Evolutionary conservation across 2,888 invertebrate genomes (phyloP).

Genomic region (Pasiphila rectangulata): DNA sequence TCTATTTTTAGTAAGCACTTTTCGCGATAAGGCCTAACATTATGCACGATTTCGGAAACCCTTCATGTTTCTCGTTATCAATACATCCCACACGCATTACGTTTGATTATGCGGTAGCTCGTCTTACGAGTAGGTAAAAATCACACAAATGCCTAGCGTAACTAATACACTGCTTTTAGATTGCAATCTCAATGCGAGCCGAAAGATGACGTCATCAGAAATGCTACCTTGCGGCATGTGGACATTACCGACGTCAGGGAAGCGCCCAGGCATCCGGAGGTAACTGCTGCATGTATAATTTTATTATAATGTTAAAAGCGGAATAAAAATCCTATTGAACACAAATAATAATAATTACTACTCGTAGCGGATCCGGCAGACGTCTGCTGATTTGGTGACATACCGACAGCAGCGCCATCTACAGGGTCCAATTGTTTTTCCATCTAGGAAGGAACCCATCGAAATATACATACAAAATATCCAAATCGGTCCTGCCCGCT

Average conservation of each 20-base stretch:
- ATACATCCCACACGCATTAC: not conserved
- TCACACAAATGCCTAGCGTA: conserved; percentile 33
- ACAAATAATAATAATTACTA: not conserved
- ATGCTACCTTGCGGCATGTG: conserved; percentile 51
- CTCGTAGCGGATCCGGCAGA: no score
- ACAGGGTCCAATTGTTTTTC: no score
- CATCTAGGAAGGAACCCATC: no score
- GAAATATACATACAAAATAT: no score
- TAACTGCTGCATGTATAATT: conserved; percentile 29
- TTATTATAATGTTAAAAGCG: no score
- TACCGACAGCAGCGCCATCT: no score
- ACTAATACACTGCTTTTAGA: conserved; percentile 47
- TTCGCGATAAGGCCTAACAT: not conserved
- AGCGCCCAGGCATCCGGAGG: conserved; percentile 55
- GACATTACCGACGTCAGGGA: conserved; percentile 62
- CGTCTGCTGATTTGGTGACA: no score
- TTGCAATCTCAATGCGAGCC: conserved; percentile 54
- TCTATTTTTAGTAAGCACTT: not conserved
- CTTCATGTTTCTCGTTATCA: not conserved
- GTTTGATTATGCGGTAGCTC: not conserved
- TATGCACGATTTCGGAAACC: not conserved
- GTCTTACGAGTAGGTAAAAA: conserved; percentile 3
- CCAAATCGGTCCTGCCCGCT: no score
- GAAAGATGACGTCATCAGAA: conserved; percentile 45
- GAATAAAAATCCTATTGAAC: not conserved